Conservation (phyloP, 2,888 invertebrate genomes). For the Beris morrisii region DNA sequence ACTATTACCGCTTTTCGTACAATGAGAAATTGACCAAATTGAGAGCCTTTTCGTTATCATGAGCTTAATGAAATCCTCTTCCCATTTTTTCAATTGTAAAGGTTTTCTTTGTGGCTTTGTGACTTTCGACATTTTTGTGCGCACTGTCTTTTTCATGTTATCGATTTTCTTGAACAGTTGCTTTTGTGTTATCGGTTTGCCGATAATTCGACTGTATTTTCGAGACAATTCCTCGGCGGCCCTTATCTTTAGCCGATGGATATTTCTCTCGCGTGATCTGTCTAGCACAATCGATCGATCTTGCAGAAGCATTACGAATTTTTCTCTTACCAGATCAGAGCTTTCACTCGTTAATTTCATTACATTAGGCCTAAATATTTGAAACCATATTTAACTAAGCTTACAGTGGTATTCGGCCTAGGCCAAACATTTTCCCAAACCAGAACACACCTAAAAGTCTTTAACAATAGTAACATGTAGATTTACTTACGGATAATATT, state of each 20-base stretch:
- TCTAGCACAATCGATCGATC: not conserved
- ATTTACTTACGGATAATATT: slow-evolving; percentile 29
- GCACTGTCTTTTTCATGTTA: not conserved
- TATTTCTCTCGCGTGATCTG: not conserved
- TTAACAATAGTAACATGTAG: too few relatives aligned
- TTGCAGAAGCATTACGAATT: slow-evolving; percentile 11
- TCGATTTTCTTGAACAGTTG: slow-evolving; percentile 13
- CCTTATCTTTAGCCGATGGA: not conserved
- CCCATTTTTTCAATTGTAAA: not conserved
- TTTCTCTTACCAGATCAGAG: not conserved
- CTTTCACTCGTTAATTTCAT: too few relatives aligned
- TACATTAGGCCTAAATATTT: too few relatives aligned
- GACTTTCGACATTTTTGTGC: not conserved
- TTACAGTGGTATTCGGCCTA: too few relatives aligned
- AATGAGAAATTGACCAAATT: too few relatives aligned
- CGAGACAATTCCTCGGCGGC: not conserved
- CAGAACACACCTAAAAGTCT: too few relatives aligned
- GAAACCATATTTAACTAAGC: too few relatives aligned
- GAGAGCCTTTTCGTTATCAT: not conserved
- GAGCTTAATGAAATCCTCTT: slow-evolving; percentile 1
- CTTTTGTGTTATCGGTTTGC: slow-evolving; percentile 2
- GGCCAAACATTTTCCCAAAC: too few relatives aligned
- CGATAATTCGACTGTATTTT: not conserved
- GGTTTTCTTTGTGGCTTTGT: not conserved
- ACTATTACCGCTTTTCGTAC: too few relatives aligned